phyloP scores from a whole-genome alignment of 2,797 vertebrate genomes.

The Phataginus tetradactyla region DNA sequence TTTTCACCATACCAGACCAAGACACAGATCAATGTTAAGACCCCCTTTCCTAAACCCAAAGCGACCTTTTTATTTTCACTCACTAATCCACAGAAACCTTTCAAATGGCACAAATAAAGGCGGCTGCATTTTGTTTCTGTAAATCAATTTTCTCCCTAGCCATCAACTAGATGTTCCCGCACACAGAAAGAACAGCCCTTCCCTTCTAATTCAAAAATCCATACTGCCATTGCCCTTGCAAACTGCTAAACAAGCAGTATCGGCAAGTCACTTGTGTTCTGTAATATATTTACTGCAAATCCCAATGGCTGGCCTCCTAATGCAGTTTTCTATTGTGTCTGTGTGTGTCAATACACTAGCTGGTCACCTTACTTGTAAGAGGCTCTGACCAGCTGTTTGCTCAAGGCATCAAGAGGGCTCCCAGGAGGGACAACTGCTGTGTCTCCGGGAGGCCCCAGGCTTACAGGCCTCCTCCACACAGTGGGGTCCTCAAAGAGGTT shows the following conservation, averaged over 20 bases:
- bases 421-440: constrained; percentile 44
- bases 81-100: constrained; percentile 84
- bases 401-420: constrained; percentile 79
- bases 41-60: constrained; percentile 76
- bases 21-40: constrained; percentile 73
- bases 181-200: constrained; percentile 87
- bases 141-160: constrained; percentile 88
- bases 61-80: constrained; percentile 80
- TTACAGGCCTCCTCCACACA: not conserved
- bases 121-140: constrained; percentile 84
- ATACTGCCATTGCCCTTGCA: constrained; percentile 89
- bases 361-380: constrained; percentile 84
- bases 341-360: constrained; percentile 85
- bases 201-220: constrained; percentile 91
- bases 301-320: constrained; percentile 85
- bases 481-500: not conserved
- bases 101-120: constrained; percentile 84
- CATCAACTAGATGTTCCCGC: constrained; percentile 87
- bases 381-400: constrained; percentile 80
- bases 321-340: constrained; percentile 86
- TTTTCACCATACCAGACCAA: constrained; percentile 68
- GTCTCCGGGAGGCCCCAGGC: constrained; percentile 16
- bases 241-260: constrained; percentile 92
- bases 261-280: constrained; percentile 90
- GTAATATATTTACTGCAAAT: constrained; percentile 90